Percentiles rank a stretch among this genome's conserved stretches.
These are phyloP conservation scores for Agapornis canus DNA, from an alignment of 2,797 vertebrate species.

Conservation along the genomic window DNA sequence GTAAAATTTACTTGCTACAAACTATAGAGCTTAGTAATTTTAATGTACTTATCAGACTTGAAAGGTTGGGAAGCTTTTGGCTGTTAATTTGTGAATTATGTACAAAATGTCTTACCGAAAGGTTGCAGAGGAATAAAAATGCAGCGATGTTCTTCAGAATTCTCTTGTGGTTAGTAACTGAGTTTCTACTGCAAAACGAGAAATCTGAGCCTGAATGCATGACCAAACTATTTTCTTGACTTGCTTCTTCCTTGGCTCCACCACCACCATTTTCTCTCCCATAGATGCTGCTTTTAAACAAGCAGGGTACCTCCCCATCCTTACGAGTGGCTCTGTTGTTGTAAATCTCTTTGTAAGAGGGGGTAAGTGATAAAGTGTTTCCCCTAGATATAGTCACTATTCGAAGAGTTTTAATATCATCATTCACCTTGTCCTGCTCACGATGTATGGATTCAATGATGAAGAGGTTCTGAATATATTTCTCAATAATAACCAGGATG, in stretches of 20 bases:
- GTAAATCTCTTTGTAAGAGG: constrained; percentile 79
- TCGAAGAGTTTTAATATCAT: constrained; percentile 71
- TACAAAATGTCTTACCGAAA: constrained; percentile 85
- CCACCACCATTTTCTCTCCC: constrained; percentile 44
- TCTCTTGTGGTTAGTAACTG: constrained; percentile 71
- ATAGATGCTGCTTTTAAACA: background rate
- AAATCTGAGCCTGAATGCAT: constrained; percentile 33
- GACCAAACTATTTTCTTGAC: background rate
- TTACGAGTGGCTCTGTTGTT: constrained; percentile 71
- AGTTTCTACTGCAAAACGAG: background rate
- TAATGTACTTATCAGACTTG: background rate
- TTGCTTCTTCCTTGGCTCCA: constrained; percentile 47
- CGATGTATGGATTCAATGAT: constrained; percentile 92
- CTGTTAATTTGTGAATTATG: background rate
- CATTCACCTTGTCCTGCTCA: constrained; percentile 69
- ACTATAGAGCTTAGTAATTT: background rate
- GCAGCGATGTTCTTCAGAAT: constrained; percentile 90
- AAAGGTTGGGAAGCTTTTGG: background rate
- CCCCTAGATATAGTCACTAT: constrained; percentile 83
- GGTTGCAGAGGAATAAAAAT: constrained; percentile 94
- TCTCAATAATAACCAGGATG: constrained; percentile 88
- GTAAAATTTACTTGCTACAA: background rate
- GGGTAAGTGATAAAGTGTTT: constrained; percentile 54
- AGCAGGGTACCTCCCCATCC: background rate
- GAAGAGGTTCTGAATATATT: constrained; percentile 94